A percentile compares a stretch with the other conserved stretches of the same genome.
phyloP scores from a whole-genome alignment of 2,113 vertebrate genomes.

The Podarcis muralis region DNA sequence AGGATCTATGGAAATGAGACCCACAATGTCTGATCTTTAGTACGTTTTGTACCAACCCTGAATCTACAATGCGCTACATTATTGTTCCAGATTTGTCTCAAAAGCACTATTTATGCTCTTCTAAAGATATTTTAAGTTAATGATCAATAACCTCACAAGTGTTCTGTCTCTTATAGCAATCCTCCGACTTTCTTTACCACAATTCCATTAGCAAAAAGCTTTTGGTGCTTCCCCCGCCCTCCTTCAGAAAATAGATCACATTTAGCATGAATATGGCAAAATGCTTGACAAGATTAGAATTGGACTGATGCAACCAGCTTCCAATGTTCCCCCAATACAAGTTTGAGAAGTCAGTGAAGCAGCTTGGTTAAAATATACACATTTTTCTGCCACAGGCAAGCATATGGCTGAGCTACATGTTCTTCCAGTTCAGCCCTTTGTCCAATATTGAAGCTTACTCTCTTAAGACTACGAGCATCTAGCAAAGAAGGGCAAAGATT shows the following conservation, averaged over 20 bases:
- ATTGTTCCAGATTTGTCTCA: neutral
- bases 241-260: neutral
- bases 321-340: neutral
- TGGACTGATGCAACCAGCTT: too few species aligned
- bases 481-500: neutral
- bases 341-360: neutral
- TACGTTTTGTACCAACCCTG: neutral
- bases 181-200: neutral
- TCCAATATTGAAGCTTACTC: neutral
- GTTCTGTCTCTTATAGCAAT: neutral
- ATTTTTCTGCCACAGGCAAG: neutral
- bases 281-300: neutral
- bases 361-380: neutral
- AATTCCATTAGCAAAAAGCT: conserved; percentile 14
- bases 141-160: neutral
- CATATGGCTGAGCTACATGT: neutral
- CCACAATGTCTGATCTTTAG: neutral
- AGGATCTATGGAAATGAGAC: neutral
- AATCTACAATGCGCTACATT: neutral
- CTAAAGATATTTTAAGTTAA: neutral
- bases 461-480: neutral
- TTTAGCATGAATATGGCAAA: too few species aligned
- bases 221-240: neutral
- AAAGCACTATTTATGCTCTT: neutral
- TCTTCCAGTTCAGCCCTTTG: neutral